A percentile compares a stretch with the other conserved stretches of the same genome.
phyloP scores from a whole-genome alignment of 2,797 vertebrate genomes.

The Sparus aurata region DNA sequence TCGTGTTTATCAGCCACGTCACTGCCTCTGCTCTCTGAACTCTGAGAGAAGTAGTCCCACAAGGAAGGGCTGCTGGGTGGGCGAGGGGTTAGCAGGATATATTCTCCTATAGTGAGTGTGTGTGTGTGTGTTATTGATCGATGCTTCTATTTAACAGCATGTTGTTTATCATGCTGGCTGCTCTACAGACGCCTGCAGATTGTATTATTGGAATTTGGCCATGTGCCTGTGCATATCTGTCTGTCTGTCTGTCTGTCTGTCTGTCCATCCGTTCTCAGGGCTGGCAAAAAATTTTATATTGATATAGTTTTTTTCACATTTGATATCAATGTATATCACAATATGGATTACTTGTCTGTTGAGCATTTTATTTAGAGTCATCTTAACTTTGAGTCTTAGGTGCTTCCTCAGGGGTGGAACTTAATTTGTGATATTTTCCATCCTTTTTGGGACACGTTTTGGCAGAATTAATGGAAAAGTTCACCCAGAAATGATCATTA shows the following conservation, averaged over 20 bases:
- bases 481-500: too few species aligned
- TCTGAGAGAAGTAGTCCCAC: conserved; percentile 48
- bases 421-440: not conserved
- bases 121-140: conserved; percentile 68
- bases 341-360: not conserved
- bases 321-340: not conserved
- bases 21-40: conserved; percentile 62
- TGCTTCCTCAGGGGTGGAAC: not conserved
- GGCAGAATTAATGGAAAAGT: too few species aligned
- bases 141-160: conserved; percentile 69
- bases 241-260: conserved; percentile 17
- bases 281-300: not conserved
- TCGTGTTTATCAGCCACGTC: conserved; percentile 48
- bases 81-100: conserved; percentile 48
- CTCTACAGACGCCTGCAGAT: conserved; percentile 47
- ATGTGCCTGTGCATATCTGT: conserved; percentile 44
- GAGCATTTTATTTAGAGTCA: too few species aligned
- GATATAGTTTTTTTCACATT: not conserved
- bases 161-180: conserved; percentile 73
- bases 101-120: conserved; percentile 51
- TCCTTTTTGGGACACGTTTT: not conserved
- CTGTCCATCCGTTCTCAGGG: conserved; percentile 11
- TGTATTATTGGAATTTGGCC: conserved; percentile 53
- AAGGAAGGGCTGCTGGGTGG: conserved; percentile 31
- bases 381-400: too few species aligned